Base-by-base conservation (phyloP, 2,888 invertebrate genomes). In the Hypomecis atomaria region DNA sequence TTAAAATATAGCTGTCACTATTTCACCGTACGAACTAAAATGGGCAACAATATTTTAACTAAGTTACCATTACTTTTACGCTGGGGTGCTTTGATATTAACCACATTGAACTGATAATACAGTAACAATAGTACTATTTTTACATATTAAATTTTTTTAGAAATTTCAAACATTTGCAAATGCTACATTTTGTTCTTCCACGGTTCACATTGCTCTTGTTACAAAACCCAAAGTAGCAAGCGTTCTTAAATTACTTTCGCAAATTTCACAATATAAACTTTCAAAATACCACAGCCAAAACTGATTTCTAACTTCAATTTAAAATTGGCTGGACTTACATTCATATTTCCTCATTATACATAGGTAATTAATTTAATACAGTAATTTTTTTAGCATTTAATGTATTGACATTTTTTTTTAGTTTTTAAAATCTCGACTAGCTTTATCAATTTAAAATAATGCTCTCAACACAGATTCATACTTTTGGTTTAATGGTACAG, bases 321-420 rank as follows among this genome's bases (percentile, higher is more conserved):
- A 47, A 54, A 44, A 37, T 42, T 38, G 53, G 37, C 48, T 42
- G 37, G 33, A 57, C 53, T 48, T 45, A 42, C 42, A 58, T 59
- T 49, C 47, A 52, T 34, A 42, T 43, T 63, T 33, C 54, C 36
- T 42, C 56, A 50, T 56, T 40, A 55, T 37, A 52, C 43, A 42
- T 48, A 54, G 36, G 11, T 62, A 62, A 48, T 58, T 60, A 65
- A 23, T 23, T 52, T 57, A 57, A 54, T 54, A 64, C 53, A 62
- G 53, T 52, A 58, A 7, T 44, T 66, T 67, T 67, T 63, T 56
- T 53, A 63, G 42, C 55, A 66, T 69, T 70, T 71, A 59, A 70
- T 67, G 59, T 65, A 65, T 67, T 65, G 59, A 62, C 53, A 53
- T 59, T 60, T 72, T 71, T 69, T 75, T 74, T 56, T 62, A 40